These are phyloP conservation scores for Spisula solida DNA, from an alignment of 2,888 invertebrate species.

Conservation along the genomic window DNA sequence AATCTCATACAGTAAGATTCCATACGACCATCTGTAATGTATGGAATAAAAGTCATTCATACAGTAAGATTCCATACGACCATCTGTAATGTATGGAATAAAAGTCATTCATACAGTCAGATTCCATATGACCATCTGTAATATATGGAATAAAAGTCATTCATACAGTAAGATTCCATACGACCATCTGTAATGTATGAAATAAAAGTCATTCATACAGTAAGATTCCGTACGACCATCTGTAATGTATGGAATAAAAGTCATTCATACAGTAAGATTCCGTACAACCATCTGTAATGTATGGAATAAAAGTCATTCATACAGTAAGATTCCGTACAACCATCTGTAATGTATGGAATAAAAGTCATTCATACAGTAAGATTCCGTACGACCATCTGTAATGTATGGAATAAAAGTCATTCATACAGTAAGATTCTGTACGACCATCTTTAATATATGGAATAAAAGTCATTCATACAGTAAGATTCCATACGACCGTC, in stretches of 20 bases:
- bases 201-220: constrained; percentile 84
- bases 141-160: constrained; percentile 35
- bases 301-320: constrained; percentile 77
- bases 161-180: constrained; percentile 86
- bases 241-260: constrained; percentile 68
- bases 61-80: constrained; percentile 86
- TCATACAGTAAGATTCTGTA: constrained; percentile 86
- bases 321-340: constrained; percentile 86
- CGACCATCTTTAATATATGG: constrained; percentile 81
- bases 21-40: constrained; percentile 85
- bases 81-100: constrained; percentile 78
- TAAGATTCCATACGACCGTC: constrained; percentile 86
- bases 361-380: constrained; percentile 86
- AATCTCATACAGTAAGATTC: constrained; percentile 85
- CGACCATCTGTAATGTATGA: constrained; percentile 82
- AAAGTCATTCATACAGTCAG: constrained; percentile 86
- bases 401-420: constrained; percentile 34
- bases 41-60: constrained; percentile 78
- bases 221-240: constrained; percentile 86
- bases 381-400: constrained; percentile 86
- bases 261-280: constrained; percentile 86
- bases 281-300: constrained; percentile 85
- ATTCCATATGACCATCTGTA: constrained; percentile 86
- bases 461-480: constrained; percentile 84
- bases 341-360: constrained; percentile 78